Percentiles rank a stretch among this genome's conserved stretches.
phyloP scores from a whole-genome alignment of 2,888 invertebrate species.

The Xylota sylvarum region DNA sequence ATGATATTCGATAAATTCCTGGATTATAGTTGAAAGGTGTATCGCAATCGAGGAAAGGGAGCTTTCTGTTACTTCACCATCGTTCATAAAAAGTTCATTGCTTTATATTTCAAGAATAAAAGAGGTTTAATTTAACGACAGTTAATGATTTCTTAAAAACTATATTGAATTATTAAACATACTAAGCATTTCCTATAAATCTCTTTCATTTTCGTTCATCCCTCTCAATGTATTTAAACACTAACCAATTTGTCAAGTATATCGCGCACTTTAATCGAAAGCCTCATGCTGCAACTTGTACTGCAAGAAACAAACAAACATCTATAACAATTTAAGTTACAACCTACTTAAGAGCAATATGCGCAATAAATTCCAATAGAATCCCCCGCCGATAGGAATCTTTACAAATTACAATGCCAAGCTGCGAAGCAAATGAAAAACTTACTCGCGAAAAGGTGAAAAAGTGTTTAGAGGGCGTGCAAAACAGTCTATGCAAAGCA shows the following conservation, averaged over 20 bases:
- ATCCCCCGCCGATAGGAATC: slow-evolving; percentile 60
- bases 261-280: slow-evolving; percentile 47
- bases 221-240: slow-evolving; percentile 9
- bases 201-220: not conserved
- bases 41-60: no score
- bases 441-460: slow-evolving; percentile 50
- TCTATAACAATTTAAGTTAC: slow-evolving; percentile 55
- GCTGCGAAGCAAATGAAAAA: slow-evolving; percentile 53
- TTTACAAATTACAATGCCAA: slow-evolving; percentile 63
- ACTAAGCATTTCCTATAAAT: no score
- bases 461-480: slow-evolving; percentile 52
- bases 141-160: no score
- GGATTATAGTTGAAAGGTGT: no score
- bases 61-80: no score
- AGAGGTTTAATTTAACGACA: no score
- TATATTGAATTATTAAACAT: no score
- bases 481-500: slow-evolving; percentile 68
- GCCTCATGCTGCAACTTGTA: slow-evolving; percentile 15
- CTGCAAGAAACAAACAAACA: slow-evolving; percentile 35
- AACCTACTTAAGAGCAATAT: slow-evolving; percentile 70
- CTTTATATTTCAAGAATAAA: no score
- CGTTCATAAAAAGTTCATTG: no score
- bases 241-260: slow-evolving; percentile 46
- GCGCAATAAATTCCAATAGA: slow-evolving; percentile 73
- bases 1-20: no score